phyloP scores from a whole-genome alignment of 2,113 vertebrate species.

The Pogonocichla stellata region DNA sequence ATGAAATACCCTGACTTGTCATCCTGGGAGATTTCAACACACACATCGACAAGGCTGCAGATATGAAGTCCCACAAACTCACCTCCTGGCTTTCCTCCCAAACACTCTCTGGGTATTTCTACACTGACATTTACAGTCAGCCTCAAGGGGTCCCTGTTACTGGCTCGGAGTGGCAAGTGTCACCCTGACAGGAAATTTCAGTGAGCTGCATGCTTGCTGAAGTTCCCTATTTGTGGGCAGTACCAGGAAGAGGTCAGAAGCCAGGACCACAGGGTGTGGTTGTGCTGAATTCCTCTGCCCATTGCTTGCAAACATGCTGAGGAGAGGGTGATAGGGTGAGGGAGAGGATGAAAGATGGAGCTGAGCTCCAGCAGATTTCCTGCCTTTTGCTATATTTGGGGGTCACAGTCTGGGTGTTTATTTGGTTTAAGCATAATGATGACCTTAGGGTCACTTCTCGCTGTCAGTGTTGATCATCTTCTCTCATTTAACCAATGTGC shows the following conservation, averaged over 20 bases:
- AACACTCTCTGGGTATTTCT: not conserved
- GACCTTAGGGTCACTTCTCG: not conserved
- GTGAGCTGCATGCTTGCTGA: not conserved
- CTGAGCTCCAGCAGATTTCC: not conserved
- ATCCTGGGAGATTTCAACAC: slow-evolving; percentile 69
- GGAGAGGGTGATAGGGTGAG: not conserved
- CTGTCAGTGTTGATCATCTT: not conserved
- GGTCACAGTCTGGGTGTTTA: not conserved
- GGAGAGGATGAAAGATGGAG: not conserved
- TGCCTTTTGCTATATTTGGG: not conserved
- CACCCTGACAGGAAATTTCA: not conserved
- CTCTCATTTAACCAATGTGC: not conserved
- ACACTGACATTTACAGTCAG: not conserved
- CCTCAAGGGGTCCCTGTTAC: not conserved
- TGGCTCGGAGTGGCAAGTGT: not conserved
- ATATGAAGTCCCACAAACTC: slow-evolving; percentile 41
- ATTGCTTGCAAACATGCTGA: not conserved
- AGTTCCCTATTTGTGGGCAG: not conserved
- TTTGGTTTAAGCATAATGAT: not conserved
- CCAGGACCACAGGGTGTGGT: not conserved
- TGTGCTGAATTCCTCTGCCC: not conserved
- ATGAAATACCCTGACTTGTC: slow-evolving; percentile 66
- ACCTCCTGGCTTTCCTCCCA: slow-evolving; percentile 51
- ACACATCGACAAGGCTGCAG: slow-evolving; percentile 53
- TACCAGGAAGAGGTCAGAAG: not conserved